Evolutionary conservation across 2,888 invertebrate genomes (phyloP), one percentile per base, ranked within the genome.

Genomic region (Auanema sp.): DNA sequence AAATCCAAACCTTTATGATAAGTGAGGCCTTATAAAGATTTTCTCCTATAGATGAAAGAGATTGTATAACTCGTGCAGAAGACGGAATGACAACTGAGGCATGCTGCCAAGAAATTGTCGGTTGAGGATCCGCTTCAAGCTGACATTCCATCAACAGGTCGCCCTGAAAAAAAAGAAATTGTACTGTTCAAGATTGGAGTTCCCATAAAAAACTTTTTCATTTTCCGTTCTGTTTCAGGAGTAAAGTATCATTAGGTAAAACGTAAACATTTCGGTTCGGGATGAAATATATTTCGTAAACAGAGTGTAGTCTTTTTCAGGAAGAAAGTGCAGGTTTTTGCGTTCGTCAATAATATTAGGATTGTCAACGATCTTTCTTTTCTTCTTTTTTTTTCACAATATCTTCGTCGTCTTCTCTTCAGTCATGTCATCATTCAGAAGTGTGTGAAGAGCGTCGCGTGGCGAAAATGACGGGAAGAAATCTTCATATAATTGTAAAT

Each of bases 81-180:
- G 77, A 77, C 47, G 71, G 64, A 44, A 82, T 73, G 18, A 72
- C 69, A 18, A 67, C 72, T 51, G 80, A 82, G 54, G 73, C 69
- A 64, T 82, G 82, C 47, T 78, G 76, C 82, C 82, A 82, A 21
- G 70, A 68, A 62, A 82, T 81, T 23, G 77, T 72, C 53, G 79
- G 79, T 44, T 72, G 58, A 21, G 83, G 83, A 44, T 80, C 77
- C 51, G 83, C 77, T 65, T 83, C 83, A 47, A 83, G 72, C 59
- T 71, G 66, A 72, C 83, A 83, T 72, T 84, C 83, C 83, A 83
- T 83, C 69, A 84, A 68, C 75, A 83, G 74, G 73, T 83, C 81
- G 64, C 83, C 83, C 76, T 76, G 60, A 44, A 76, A 63, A 12
- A 12, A 44, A 14, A 44, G 3, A 21, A 42, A n/a, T 21, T 3